phyloP scores from a whole-genome alignment of 2,888 invertebrate genomes.

The Lepidonotus clava region DNA sequence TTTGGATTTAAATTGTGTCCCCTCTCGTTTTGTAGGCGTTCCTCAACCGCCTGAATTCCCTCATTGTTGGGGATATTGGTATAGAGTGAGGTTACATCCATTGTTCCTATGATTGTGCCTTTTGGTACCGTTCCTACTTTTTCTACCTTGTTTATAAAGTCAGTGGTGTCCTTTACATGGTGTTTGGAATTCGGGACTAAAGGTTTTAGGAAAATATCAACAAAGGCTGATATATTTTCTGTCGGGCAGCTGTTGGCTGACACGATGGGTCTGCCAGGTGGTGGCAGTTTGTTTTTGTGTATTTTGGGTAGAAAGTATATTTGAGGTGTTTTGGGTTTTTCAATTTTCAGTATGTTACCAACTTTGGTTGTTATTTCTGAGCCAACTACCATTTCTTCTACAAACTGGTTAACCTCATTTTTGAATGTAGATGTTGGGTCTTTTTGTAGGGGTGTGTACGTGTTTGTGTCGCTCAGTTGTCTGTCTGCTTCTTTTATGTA shows the following conservation, averaged over 20 bases:
- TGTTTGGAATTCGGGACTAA: neutral
- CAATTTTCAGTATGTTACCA: neutral
- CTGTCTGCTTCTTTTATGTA: constrained; percentile 1
- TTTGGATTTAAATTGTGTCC: neutral
- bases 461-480: neutral
- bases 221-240: too few relatives aligned
- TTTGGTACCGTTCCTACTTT: neutral
- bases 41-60: too few relatives aligned
- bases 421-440: neutral
- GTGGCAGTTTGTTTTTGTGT: neutral
- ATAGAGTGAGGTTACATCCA: too few relatives aligned
- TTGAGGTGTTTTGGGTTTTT: neutral
- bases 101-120: neutral
- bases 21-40: neutral
- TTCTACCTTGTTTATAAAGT: constrained; percentile 19
- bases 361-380: neutral
- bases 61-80: neutral
- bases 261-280: neutral
- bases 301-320: neutral
- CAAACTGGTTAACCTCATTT: neutral
- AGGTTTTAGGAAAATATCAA: neutral
- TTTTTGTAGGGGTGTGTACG: neutral
- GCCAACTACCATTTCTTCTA: neutral
- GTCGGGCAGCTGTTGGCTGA: too few relatives aligned
- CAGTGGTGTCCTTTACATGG: neutral